These are phyloP conservation scores for Synaphobranchus kaupii DNA, from an alignment of 2,797 vertebrate species.

Conservation along the genomic window DNA sequence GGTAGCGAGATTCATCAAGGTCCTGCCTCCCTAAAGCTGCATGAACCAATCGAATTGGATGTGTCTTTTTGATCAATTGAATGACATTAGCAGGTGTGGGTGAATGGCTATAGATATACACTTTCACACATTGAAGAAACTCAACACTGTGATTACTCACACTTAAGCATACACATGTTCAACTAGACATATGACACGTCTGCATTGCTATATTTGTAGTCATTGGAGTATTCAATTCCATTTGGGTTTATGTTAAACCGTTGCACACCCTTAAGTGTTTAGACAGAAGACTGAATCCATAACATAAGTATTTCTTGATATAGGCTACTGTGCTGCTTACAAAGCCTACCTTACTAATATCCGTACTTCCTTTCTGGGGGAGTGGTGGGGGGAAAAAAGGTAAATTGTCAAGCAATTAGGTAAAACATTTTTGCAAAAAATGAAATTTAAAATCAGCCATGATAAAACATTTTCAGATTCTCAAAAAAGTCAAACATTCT, in stretches of 20 bases:
- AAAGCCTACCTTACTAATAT: background rate
- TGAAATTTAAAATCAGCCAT: background rate
- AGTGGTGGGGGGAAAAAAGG: background rate
- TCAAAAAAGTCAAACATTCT: background rate
- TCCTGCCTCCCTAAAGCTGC: slow-evolving; percentile 45
- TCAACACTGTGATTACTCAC: background rate
- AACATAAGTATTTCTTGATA: background rate
- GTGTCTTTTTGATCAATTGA: slow-evolving; percentile 41
- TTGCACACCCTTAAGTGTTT: background rate
- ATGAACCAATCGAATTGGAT: slow-evolving; percentile 57
- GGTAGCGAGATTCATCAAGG: background rate
- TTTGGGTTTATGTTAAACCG: background rate
- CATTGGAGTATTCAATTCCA: background rate
- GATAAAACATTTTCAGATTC: background rate
- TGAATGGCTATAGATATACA: slow-evolving; percentile 11
- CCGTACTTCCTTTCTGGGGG: background rate
- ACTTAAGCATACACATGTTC: background rate
- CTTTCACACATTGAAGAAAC: slow-evolving; percentile 4
- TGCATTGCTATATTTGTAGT: slow-evolving; percentile 25
- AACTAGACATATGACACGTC: slow-evolving; percentile 25
- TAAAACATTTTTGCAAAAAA: too few relatives aligned
- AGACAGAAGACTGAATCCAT: background rate
- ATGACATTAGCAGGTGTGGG: slow-evolving; percentile 60
- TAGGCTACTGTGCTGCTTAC: background rate
- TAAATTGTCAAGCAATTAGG: too few relatives aligned